Base-by-base conservation (phyloP, 2,797 vertebrate genomes). In the Telmatherina bonti region DNA sequence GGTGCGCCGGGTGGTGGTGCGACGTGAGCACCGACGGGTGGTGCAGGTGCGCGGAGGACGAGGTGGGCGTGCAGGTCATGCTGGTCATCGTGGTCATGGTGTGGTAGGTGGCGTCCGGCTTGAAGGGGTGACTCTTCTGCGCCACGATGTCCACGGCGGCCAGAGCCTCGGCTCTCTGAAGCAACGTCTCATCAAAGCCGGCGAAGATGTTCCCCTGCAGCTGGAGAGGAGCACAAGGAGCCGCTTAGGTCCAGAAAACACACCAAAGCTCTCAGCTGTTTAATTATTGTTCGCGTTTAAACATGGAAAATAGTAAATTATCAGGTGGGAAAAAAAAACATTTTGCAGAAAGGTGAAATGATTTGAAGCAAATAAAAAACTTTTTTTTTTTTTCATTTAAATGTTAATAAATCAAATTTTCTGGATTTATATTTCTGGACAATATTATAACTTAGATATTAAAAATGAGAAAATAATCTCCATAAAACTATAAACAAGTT, bases 71-170 rank as follows among this genome's bases (percentile, higher is more conserved):
- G 91, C 96, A 97, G 58, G 96, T 95, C 92, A 97, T 97, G 85
- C 96, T 94, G 85, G 95, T 96, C 96, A 97, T 97, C 79, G 93
- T 96, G 89, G 95, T 97, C 96, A 97, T 97, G 87, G 96, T 97
- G 93, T 97, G 96, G 91, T 97, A 97, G 31, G 96, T 97, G 71
- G 96, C 96, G 80, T 97, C 96, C 1, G 96, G 96, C 82, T 97
- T 97, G 93, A 96, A 97, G 16, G 96, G 96, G 65, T 97, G 96
- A 20, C 93, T 95, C 90, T 97, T 97, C 88, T 96, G 96, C 0
- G 96, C 89, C 51, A 96, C 96, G 30, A 97, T 96, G 89, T 97
- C 96, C 94, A 97, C 96, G 0, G 96, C 96, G 33, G 96, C 96
- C 91, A 97, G 91, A 67, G 96, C 96, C 91, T 97, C 96, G 0